Conservation (phyloP, 1,140 invertebrate species). For the Venustaconcha ellipsiformis region DNA sequence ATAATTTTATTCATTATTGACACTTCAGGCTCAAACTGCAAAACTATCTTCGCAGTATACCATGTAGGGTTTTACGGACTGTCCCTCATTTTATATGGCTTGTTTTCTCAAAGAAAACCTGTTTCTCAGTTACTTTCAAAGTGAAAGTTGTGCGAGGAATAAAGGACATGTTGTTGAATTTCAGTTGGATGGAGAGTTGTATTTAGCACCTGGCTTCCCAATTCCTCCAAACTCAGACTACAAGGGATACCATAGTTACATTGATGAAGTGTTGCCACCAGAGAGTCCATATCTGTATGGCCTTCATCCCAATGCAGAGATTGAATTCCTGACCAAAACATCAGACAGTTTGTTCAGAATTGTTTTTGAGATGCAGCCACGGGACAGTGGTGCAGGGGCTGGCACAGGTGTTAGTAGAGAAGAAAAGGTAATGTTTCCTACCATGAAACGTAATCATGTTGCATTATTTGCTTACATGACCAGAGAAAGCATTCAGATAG, state of each 20-base stretch:
- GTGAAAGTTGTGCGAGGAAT: no score
- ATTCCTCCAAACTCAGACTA: constrained; percentile 94
- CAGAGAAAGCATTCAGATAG: no score
- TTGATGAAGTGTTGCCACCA: constrained; percentile 90
- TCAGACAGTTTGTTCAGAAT: constrained; percentile 93
- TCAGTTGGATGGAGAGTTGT: constrained; percentile 91
- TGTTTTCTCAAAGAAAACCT: no score
- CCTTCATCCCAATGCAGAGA: constrained; percentile 96
- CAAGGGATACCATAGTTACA: constrained; percentile 90
- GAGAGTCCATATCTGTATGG: constrained; percentile 95
- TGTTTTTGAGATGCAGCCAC: constrained; percentile 96
- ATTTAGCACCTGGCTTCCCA: constrained; percentile 89
- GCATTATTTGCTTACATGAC: no score
- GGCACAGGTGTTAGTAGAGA: constrained; percentile 89
- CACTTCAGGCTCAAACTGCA: no score
- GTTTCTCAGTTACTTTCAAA: no score
- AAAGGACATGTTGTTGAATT: constrained; percentile 16
- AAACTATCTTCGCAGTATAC: no score
- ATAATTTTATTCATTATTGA: no score
- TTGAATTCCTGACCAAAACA: constrained; percentile 92
- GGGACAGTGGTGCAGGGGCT: constrained; percentile 85
- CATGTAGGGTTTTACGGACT: no score
- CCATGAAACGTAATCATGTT: no score
- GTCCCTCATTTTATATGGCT: no score
- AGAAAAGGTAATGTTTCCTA: constrained; percentile 80